Conservation (phyloP, 2,797 vertebrate genomes). For the Hemibagrus guttatus region DNA sequence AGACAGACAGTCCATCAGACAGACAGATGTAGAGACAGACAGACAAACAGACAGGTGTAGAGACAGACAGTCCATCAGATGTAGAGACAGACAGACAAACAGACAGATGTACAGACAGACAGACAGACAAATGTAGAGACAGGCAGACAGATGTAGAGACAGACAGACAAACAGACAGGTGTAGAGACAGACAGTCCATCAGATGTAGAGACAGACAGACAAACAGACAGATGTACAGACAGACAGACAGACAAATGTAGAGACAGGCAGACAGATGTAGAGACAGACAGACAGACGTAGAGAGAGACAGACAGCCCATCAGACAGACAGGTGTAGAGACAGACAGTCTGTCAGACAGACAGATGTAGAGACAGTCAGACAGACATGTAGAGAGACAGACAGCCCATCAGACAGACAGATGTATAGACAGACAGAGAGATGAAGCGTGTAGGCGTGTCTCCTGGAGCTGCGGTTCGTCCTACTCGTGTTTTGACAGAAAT, state of each 20-base stretch:
- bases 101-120: background rate
- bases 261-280: too few species aligned
- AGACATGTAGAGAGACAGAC: background rate
- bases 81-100: background rate
- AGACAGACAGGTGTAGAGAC: background rate
- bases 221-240: too few species aligned
- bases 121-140: background rate
- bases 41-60: background rate
- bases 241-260: too few species aligned
- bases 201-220: too few species aligned
- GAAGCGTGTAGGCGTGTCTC: background rate
- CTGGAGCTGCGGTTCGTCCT: background rate
- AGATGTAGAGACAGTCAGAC: background rate
- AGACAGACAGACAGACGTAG: background rate
- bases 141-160: too few species aligned
- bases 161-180: too few species aligned
- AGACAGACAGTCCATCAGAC: background rate
- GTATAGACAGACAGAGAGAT: background rate
- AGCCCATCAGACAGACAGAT: background rate
- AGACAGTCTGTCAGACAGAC: background rate
- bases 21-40: background rate
- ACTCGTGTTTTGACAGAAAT: background rate
- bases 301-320: background rate
- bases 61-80: background rate
- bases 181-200: too few species aligned